Evolutionary conservation across 2,888 invertebrate genomes (phyloP).

Genomic region (Tinea semifulvella): DNA sequence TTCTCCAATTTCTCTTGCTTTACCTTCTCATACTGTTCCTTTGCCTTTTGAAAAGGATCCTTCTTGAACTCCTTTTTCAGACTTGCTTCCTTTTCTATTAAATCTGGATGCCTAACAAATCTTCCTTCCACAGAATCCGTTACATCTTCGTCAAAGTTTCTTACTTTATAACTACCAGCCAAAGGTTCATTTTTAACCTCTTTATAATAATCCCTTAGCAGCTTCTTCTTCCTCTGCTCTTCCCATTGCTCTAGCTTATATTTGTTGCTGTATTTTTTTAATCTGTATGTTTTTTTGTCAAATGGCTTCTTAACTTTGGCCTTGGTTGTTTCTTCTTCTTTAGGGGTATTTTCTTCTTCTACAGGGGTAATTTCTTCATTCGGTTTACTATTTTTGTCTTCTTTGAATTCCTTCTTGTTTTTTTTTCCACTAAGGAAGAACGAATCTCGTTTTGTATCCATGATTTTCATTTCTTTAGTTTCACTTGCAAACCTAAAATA

Average conservation of each 20-base stretch:
- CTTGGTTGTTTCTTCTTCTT: conserved; percentile 30
- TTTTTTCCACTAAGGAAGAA: conserved; percentile 12
- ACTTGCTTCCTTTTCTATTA: conserved; percentile 32
- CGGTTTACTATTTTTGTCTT: conserved; percentile 19
- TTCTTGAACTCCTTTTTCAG: conserved; percentile 22
- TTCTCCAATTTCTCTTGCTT: conserved; percentile 63
- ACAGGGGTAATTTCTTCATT: too few species aligned
- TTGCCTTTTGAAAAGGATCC: conserved; percentile 60
- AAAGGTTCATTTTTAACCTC: conserved; percentile 57
- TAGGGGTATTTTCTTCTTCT: conserved; percentile 19
- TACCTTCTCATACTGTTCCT: conserved; percentile 59
- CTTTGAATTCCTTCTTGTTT: conserved; percentile 19
- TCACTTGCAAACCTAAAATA: conserved; percentile 50
- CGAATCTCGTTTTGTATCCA: conserved; percentile 39
- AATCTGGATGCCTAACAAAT: conserved; percentile 53
- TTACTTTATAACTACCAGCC: conserved; percentile 50
- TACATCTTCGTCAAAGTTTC: conserved; percentile 51
- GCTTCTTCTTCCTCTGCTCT: conserved; percentile 67
- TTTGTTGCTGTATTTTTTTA: conserved; percentile 75
- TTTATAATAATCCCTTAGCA: conserved; percentile 66
- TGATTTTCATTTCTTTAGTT: conserved; percentile 23
- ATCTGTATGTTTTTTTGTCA: conserved; percentile 72
- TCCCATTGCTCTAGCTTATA: conserved; percentile 76
- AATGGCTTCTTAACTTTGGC: conserved; percentile 61
- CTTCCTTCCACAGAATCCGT: conserved; percentile 37